These are phyloP conservation scores for Drosophila elegans DNA, from an alignment of 1,140 invertebrate species.

Conservation along the genomic window DNA sequence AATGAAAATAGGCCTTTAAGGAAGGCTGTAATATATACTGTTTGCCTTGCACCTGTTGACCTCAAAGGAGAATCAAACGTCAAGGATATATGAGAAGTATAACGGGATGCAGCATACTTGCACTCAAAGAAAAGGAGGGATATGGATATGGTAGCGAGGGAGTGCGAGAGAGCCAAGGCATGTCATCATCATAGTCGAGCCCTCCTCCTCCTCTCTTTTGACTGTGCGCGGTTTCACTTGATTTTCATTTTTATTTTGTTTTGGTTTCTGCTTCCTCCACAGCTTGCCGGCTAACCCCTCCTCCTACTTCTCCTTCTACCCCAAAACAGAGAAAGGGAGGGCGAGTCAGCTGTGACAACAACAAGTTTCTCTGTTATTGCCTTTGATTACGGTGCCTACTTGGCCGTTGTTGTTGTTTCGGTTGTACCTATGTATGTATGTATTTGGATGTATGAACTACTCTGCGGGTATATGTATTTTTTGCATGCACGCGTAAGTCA, in stretches of 20 bases:
- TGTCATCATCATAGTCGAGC: slow-evolving; percentile 61
- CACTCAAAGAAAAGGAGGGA: slow-evolving; percentile 2
- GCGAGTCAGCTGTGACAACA: slow-evolving; percentile 64
- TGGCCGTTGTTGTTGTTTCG: slow-evolving; percentile 27
- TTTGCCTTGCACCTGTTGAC: slow-evolving; percentile 42
- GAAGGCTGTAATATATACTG: slow-evolving; percentile 28
- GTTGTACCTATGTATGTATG: slow-evolving; percentile 35
- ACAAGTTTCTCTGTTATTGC: slow-evolving; percentile 62
- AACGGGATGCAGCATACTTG: slow-evolving; percentile 18
- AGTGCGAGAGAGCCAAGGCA: slow-evolving; percentile 28
- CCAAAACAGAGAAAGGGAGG: slow-evolving; percentile 29
- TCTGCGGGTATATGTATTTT: slow-evolving; percentile 38
- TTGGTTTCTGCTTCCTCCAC: slow-evolving; percentile 59
- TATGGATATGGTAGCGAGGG: background rate
- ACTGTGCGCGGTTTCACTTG: slow-evolving; percentile 60
- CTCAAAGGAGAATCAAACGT: slow-evolving; percentile 26
- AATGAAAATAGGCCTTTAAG: slow-evolving; percentile 20
- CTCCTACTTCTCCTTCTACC: slow-evolving; percentile 17
- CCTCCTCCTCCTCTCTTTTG: slow-evolving; percentile 47
- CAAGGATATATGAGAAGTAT: slow-evolving; percentile 32
- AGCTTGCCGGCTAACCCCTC: slow-evolving; percentile 47
- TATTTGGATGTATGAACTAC: slow-evolving; percentile 19
- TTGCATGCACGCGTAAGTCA: slow-evolving; percentile 62
- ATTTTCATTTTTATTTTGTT: slow-evolving; percentile 58
- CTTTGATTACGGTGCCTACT: slow-evolving; percentile 64